A percentile compares a stretch with the other conserved stretches of the same genome.
Evolutionary conservation across 2,888 invertebrate genomes (phyloP).

Genomic region (Lobophora halterata): DNA sequence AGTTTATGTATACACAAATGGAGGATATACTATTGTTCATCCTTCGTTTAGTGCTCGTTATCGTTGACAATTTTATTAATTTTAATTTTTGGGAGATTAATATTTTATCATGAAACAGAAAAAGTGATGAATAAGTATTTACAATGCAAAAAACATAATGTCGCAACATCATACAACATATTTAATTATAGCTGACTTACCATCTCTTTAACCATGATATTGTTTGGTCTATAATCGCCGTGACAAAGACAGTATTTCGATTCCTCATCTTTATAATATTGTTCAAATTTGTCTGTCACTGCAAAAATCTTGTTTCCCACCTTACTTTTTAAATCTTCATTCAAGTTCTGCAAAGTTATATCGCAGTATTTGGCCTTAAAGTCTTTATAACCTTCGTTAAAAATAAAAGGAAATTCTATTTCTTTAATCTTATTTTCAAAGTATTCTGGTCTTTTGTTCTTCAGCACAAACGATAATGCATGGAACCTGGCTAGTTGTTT

Average conservation of each 20-base stretch:
- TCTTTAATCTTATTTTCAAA: slow-evolving; percentile 40
- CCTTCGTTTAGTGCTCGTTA: too few species aligned
- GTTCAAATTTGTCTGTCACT: slow-evolving; percentile 32
- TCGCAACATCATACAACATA: too few species aligned
- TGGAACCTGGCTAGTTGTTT: slow-evolving; percentile 57
- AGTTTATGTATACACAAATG: too few species aligned
- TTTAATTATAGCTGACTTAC: slow-evolving; percentile 40
- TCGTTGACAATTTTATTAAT: too few species aligned
- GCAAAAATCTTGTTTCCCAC: slow-evolving; percentile 29
- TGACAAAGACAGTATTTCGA: slow-evolving; percentile 46
- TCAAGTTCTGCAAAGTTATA: slow-evolving; percentile 29
- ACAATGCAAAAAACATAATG: too few species aligned
- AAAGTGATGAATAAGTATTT: too few species aligned
- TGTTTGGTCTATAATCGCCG: slow-evolving; percentile 59
- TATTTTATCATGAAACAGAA: too few species aligned
- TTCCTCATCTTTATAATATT: slow-evolving; percentile 34
- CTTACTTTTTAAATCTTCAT: slow-evolving; percentile 33
- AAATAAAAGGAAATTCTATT: slow-evolving; percentile 27
- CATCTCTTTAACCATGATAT: slow-evolving; percentile 47
- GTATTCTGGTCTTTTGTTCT: slow-evolving; percentile 41
- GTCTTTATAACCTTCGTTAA: slow-evolving; percentile 35
- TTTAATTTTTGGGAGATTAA: too few species aligned
- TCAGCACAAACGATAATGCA: slow-evolving; percentile 45
- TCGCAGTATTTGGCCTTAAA: slow-evolving; percentile 33
- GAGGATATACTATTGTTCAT: too few species aligned